A percentile compares a stretch with the other conserved stretches of the same genome.
phyloP scores from a whole-genome alignment of 2,888 invertebrate genomes.

The Brachylomia viminalis region DNA sequence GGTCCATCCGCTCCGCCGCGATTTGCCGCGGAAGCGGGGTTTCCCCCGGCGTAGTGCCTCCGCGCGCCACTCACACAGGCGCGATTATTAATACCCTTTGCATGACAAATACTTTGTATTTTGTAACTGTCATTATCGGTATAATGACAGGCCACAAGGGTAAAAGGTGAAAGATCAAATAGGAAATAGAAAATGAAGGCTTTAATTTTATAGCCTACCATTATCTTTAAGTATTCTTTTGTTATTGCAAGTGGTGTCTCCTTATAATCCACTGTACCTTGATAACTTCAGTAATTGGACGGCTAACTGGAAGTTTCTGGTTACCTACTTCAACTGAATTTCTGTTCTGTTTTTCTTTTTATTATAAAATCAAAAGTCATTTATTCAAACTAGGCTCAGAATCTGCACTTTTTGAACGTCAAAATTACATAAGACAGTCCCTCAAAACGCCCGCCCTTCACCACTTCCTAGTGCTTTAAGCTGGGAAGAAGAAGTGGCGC shows the following conservation, averaged over 20 bases:
- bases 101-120: conserved; percentile 2
- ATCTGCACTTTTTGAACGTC: too few species aligned
- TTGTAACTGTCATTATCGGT: conserved; percentile 11
- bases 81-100: too few species aligned
- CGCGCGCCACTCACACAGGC: too few species aligned
- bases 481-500: too few species aligned
- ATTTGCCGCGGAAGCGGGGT: too few species aligned
- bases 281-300: conserved; percentile 33
- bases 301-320: conserved; percentile 18
- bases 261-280: conserved; percentile 17
- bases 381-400: too few species aligned
- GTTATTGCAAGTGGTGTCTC: conserved; percentile 25
- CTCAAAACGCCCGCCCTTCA: too few species aligned
- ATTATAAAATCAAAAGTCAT: too few species aligned
- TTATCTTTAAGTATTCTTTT: conserved; percentile 35
- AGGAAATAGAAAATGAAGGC: conserved; percentile 39
- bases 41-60: too few species aligned
- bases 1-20: too few species aligned
- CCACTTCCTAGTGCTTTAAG: too few species aligned
- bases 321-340: not conserved
- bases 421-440: too few species aligned
- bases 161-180: conserved; percentile 36
- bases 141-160: conserved; percentile 17
- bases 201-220: conserved; percentile 37
- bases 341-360: not conserved